Evolutionary conservation across 2,797 vertebrate species (phyloP).

Genomic region (Fringilla coelebs): DNA sequence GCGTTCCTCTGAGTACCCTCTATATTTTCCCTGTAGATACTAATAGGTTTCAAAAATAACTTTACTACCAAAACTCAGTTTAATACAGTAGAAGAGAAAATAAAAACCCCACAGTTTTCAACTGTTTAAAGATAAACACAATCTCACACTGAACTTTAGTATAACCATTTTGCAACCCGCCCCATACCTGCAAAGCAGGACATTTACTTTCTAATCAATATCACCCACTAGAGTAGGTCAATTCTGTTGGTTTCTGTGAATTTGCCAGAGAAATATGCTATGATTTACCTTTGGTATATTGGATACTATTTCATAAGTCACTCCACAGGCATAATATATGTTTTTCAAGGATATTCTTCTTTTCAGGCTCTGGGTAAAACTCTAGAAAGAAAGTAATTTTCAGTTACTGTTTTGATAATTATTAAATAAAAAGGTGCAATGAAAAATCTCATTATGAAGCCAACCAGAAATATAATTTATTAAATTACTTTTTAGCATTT

Average conservation of each 20-base stretch:
- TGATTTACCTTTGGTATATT: slow-evolving; percentile 95
- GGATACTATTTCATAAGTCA: slow-evolving; percentile 97
- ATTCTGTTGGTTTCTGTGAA: not conserved
- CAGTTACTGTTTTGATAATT: not conserved
- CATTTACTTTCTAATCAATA: not conserved
- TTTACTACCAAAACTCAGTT: not conserved
- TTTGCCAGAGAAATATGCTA: not conserved
- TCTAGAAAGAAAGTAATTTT: slow-evolving; percentile 74
- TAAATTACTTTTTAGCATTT: not conserved
- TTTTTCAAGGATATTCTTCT: slow-evolving; percentile 96
- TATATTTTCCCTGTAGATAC: not conserved
- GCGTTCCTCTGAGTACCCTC: not conserved
- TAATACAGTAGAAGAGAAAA: not conserved
- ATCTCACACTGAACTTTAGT: not conserved
- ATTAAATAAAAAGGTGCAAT: not conserved
- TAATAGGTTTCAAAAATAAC: not conserved
- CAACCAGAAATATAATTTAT: not conserved
- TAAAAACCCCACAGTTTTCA: not conserved
- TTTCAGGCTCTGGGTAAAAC: slow-evolving; percentile 98
- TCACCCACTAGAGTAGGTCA: not conserved
- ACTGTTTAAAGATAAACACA: not conserved
- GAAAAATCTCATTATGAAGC: not conserved
- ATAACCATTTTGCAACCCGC: not conserved
- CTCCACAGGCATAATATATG: slow-evolving; percentile 88
- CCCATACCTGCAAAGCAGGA: not conserved